Evolutionary conservation across 2,888 invertebrate species (phyloP), one percentile per base, ranked within the genome.

Genomic region (Diabrotica balteata): DNA sequence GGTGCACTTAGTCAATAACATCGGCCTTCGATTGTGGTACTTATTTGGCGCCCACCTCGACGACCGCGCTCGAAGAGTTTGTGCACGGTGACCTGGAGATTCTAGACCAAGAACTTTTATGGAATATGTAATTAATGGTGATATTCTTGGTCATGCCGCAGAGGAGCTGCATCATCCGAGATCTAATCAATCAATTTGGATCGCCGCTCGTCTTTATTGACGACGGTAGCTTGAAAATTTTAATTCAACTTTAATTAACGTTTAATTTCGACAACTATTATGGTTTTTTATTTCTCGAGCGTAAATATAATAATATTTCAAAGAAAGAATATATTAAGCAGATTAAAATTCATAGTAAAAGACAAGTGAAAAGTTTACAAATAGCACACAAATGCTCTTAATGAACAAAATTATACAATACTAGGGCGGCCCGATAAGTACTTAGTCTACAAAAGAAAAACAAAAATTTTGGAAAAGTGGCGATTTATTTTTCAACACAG

Each of bases 61-160:
- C 32, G 32, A 32, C 7, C 50, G 10, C 11, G 8, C 17, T 59
- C 46, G 47, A 54, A 50, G 11, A 11, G 45, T 42, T 42, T 11
- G 10, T n/a, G n/a, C 46, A 59, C 45, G 55, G 8, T 52, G 64
- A 64, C 64, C 64, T 64, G 58, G 64, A 58, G 58, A 58, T 64
- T 58, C 64, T 64, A 64, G 52, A 64, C 58, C 64, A 64, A 64
- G 58, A 64, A 64, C 64, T 52, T 64, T 58, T 58, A 64, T 44
- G 64, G 63, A 49, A 57, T 51, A 44, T 57, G 47, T 52, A 52
- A 59, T 63, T 45, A 63, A 49, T 46, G 44, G 51, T 60, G 52
- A 43, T 50, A 17, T 59, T 42, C 10, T 59, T 43, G 51, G 59
- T 51, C 50, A 59, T 51, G 51, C 17, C 43, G 59, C 17, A 17